Base-by-base conservation (phyloP, 2,113 vertebrate species). In the Neopipo cinnamomea region DNA sequence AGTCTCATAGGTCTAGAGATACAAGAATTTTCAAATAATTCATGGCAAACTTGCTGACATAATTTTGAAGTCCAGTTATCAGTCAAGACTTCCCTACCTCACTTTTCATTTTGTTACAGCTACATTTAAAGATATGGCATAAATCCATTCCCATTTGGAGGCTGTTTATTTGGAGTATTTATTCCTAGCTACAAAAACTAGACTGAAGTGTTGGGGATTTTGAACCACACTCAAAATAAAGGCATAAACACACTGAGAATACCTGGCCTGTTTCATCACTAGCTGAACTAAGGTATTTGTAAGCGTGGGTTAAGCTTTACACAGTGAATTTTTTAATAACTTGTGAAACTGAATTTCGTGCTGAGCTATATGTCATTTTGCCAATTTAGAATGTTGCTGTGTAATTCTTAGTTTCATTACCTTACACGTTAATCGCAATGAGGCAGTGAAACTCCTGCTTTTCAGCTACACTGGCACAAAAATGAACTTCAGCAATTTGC, bases 181-280 rank as follows among this genome's bases (percentile, higher is more conserved):
- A 77, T 91, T 73, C 49, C 73, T 80, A 97, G 73, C 78, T 91
- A 72, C 20, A 85, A 78, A 91, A 93, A 77, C 44, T 50, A 96
- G 80, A 82, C 35, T 53, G 75, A 89, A 56, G 47, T 20, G 19
- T 50, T 88, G 58, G 56, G 92, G 89, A 95, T 76, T 72, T 72
- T 95, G 74, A 95, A 84, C 39, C 53, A 85, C n/a, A 46, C 59
- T 89, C 77, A 88, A 83, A 84, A 85, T 65, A 90, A 92, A 95
- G 42, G 72, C 88, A 96, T n/a, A 75, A 94, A 74, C 68, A 92
- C 58, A 67, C 30, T 63, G 73, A 80, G 73, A 93, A 56, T 74
- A 97, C 88, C 87, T 95, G 87, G 65, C 77, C 86, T 46, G 66
- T 14, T 49, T n/a, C 19, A 86, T 20, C 63, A 68, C 37, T 55